Evolutionary conservation across 2,113 vertebrate genomes (phyloP), one percentile per base, ranked within the genome.

Genomic region (Perca fluviatilis): DNA sequence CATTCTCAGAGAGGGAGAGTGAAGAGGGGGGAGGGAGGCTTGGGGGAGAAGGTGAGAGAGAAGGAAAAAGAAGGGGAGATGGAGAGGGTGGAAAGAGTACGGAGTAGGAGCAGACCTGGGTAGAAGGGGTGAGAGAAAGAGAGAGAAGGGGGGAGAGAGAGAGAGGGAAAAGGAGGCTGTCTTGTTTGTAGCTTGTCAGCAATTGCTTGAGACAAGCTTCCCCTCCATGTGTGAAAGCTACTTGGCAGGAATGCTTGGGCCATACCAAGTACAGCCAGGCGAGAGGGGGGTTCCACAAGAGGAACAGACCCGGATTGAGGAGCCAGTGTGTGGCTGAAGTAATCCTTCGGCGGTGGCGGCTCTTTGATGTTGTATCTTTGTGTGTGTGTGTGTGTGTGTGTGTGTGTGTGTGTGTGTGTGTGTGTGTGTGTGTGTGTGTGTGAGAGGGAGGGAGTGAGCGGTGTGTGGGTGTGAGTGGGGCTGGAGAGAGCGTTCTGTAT

Each of bases 111-210:
- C 60, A 77, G 74, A 88, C 63, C 62, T 76, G 76, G 50, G 57
- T 21, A 72, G 64, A 54, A 56, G 77, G 78, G 69, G 53, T 25
- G 71, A 23, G 66, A 36, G 74, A 25, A 58, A 30, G 63, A 71
- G 30, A 9, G 27, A 70, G 23, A 33, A 12, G 30, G 33, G 74
- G 36, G 54, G 30, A n/a, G 63, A 40, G 62, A 19, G 69, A 64
- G 82, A 76, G 88, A 82, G 83, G 62, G 85, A 51, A 79, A 80
- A 81, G 78, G 88, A 90, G 92, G 81, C 88, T 87, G 97, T 95
- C 96, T 97, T 97, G 97, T 97, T 97, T 97, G 96, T 96, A 96
- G 97, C 96, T 97, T 97, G 97, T 97, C 97, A 98, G 97, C 97
- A 97, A 97, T 97, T 96, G 96, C 97, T 96, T 93, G 96, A 97